These are phyloP conservation scores for Mormyrus iriodes DNA, from an alignment of 2,113 vertebrate genomes.

Conservation along the genomic window DNA sequence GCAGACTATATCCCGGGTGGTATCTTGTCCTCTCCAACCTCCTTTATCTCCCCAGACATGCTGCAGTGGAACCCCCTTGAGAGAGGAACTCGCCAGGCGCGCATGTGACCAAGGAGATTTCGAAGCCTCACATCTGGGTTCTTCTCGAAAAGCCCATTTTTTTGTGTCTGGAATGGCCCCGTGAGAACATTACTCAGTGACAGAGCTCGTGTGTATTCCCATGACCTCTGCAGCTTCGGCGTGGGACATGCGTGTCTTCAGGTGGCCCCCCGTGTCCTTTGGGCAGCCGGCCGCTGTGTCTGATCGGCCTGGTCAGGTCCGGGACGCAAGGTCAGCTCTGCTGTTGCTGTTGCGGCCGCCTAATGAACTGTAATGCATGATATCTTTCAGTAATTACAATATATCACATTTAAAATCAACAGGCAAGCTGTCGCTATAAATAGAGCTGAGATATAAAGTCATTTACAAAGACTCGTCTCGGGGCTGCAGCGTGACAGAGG, in stretches of 20 bases:
- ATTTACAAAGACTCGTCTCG: not conserved
- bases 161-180: not conserved
- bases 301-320: not conserved
- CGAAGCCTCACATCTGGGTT: not conserved
- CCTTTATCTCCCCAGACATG: not conserved
- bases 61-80: not conserved
- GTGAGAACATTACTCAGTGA: not conserved
- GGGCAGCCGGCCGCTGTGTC: not conserved
- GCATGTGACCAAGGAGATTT: not conserved
- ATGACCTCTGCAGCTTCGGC: not conserved
- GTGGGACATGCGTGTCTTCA: not conserved
- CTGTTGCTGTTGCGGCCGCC: not conserved
- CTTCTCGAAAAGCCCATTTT: not conserved
- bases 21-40: not conserved
- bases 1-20: not conserved
- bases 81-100: not conserved
- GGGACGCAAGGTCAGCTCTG: not conserved
- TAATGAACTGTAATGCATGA: not conserved
- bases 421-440: not conserved
- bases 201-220: not conserved
- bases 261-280: not conserved
- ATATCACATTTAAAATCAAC: not conserved
- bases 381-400: not conserved
- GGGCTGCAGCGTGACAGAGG: not conserved
- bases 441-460: not conserved